Conservation (phyloP, 2,113 vertebrate species). For the Petaurus breviceps region DNA sequence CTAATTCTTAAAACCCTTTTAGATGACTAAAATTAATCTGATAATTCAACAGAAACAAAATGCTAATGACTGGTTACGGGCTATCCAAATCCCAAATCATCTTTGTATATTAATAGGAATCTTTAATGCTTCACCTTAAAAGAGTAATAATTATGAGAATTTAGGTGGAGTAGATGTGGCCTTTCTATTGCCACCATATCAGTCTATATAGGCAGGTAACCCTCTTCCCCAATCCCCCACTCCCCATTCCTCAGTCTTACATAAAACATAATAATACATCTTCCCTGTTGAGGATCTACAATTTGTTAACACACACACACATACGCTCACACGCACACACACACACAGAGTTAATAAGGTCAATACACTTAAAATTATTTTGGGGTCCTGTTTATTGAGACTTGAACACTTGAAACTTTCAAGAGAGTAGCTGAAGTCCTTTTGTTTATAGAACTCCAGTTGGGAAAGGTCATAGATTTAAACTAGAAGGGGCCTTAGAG, state of each 20-base stretch:
- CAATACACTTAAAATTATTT: not conserved
- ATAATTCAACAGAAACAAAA: not conserved
- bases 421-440: not conserved
- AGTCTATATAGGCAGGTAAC: not conserved
- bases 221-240: fast-evolving
- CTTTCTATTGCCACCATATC: too few relatives aligned
- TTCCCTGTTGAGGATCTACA: not conserved
- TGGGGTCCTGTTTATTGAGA: not conserved
- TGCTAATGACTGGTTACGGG: not conserved
- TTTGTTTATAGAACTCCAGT: not conserved
- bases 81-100: not conserved
- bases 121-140: not conserved
- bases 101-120: not conserved
- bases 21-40: not conserved
- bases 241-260: not conserved
- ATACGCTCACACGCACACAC: not conserved
- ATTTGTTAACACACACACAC: not conserved
- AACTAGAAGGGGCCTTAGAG: not conserved
- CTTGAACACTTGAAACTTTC: not conserved
- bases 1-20: not conserved
- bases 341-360: not conserved
- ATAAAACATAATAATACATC: not conserved
- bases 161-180: not conserved
- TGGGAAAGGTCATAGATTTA: not conserved
- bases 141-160: not conserved